phyloP scores from a whole-genome alignment of 2,888 invertebrate species.

The Acrobasis consociella region DNA sequence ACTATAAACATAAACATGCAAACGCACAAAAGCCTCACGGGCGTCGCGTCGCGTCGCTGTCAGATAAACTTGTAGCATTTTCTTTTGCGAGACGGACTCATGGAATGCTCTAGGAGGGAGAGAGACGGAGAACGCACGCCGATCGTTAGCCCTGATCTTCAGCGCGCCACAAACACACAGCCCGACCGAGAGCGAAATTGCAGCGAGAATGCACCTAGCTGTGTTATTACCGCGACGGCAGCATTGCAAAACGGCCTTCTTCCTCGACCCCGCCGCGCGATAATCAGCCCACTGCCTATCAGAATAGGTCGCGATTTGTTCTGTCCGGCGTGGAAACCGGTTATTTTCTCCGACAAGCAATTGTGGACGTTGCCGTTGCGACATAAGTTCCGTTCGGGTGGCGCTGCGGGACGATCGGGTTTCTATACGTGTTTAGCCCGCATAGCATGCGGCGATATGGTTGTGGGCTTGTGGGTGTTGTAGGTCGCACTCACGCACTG shows the following conservation, averaged over 20 bases:
- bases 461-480: constrained; percentile 67
- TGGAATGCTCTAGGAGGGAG: constrained; percentile 53
- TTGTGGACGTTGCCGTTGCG: constrained; percentile 73
- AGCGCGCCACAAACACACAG: constrained; percentile 82
- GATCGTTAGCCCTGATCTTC: constrained; percentile 84
- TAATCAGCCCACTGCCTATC: constrained; percentile 46
- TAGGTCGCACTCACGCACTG: constrained; percentile 82
- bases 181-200: constrained; percentile 83
- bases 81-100: constrained; percentile 71
- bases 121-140: constrained; percentile 63
- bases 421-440: constrained; percentile 78
- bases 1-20: constrained; percentile 82
- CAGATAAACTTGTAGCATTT: constrained; percentile 80
- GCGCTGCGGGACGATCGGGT: constrained; percentile 59
- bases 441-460: constrained; percentile 65
- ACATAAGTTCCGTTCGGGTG: constrained; percentile 69
- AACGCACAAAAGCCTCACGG: constrained; percentile 82
- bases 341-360: constrained; percentile 72
- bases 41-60: constrained; percentile 75
- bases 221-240: constrained; percentile 72
- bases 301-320: constrained; percentile 51
- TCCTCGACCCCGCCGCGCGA: constrained; percentile 41
- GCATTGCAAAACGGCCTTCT: constrained; percentile 67
- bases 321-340: constrained; percentile 56
- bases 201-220: constrained; percentile 82